These are phyloP conservation scores for Diplogasteroides magnus DNA, from an alignment of 1,140 invertebrate species.

Conservation along the genomic window DNA sequence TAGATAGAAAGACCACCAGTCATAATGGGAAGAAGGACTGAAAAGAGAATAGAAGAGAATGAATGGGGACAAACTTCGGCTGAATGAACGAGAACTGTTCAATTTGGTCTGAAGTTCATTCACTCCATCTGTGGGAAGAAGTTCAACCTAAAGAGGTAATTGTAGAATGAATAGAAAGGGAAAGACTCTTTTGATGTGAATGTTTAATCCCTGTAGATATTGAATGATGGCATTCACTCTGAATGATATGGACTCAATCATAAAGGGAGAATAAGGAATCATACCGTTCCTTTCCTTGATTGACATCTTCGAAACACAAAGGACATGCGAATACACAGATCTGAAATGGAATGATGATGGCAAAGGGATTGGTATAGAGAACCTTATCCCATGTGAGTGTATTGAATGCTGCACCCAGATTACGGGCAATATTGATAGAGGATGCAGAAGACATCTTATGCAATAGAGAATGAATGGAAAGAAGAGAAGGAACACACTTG, in stretches of 20 bases:
- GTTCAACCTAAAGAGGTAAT: slow-evolving; percentile 15
- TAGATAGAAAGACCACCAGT: neutral
- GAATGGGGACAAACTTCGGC: too few relatives aligned
- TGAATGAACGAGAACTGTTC: too few relatives aligned
- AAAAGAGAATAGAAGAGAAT: neutral
- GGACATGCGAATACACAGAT: neutral
- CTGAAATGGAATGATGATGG: neutral
- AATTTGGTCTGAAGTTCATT: slow-evolving; percentile 12
- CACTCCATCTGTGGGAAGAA: slow-evolving; percentile 9
- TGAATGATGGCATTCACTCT: neutral
- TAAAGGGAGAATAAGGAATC: neutral
- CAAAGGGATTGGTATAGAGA: neutral
- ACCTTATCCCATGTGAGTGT: slow-evolving; percentile 19
- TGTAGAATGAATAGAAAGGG: neutral
- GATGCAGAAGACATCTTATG: slow-evolving; percentile 23
- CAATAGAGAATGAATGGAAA: neutral
- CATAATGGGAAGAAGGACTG: neutral
- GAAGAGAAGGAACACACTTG: slow-evolving; percentile 6
- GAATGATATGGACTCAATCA: slow-evolving; percentile 2
- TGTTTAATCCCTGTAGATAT: neutral
- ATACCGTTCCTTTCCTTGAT: neutral
- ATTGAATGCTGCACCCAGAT: slow-evolving; percentile 13
- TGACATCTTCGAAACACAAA: neutral
- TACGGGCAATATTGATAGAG: slow-evolving; percentile 19
- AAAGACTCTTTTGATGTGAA: neutral